A percentile compares a stretch with the other conserved stretches of the same genome.
These are phyloP conservation scores for Varanus komodoensis DNA, from an alignment of 2,113 vertebrate genomes.

Conservation along the genomic window DNA sequence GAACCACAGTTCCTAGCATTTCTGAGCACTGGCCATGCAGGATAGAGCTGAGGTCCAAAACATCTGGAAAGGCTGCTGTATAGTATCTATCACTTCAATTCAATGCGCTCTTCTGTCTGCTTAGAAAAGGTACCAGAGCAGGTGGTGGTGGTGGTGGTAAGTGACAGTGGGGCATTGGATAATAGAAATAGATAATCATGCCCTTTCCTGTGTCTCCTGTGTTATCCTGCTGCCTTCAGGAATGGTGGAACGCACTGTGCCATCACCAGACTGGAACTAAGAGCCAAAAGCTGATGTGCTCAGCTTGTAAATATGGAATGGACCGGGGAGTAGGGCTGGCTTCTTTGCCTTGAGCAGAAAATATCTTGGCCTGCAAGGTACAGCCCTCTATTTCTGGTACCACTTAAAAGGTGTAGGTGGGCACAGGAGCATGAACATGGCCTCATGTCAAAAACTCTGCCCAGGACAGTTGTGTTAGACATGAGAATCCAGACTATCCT, in stretches of 20 bases:
- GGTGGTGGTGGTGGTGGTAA: too few relatives aligned
- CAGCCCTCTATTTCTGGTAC: not conserved
- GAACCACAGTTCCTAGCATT: too few relatives aligned
- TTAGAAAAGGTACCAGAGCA: not conserved
- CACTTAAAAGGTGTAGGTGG: not conserved
- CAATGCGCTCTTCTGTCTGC: not conserved
- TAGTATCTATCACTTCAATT: not conserved
- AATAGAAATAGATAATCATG: too few relatives aligned
- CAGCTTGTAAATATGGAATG: not conserved
- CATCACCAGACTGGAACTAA: too few relatives aligned
- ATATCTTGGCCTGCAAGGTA: not conserved
- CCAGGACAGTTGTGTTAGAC: not conserved
- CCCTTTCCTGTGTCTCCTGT: too few relatives aligned
- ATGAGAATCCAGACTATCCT: not conserved
- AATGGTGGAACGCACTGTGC: too few relatives aligned
- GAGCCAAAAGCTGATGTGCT: too few relatives aligned
- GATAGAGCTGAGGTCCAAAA: too few relatives aligned
- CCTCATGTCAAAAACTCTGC: not conserved
- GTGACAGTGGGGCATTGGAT: too few relatives aligned
- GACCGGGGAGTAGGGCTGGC: not conserved
- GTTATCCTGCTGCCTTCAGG: too few relatives aligned
- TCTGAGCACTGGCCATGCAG: too few relatives aligned
- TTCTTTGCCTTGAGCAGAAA: not conserved
- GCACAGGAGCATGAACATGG: not conserved
- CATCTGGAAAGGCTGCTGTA: not conserved